These are phyloP conservation scores for Euspilapteryx auroguttella DNA, from an alignment of 2,888 invertebrate genomes.

Conservation along the genomic window DNA sequence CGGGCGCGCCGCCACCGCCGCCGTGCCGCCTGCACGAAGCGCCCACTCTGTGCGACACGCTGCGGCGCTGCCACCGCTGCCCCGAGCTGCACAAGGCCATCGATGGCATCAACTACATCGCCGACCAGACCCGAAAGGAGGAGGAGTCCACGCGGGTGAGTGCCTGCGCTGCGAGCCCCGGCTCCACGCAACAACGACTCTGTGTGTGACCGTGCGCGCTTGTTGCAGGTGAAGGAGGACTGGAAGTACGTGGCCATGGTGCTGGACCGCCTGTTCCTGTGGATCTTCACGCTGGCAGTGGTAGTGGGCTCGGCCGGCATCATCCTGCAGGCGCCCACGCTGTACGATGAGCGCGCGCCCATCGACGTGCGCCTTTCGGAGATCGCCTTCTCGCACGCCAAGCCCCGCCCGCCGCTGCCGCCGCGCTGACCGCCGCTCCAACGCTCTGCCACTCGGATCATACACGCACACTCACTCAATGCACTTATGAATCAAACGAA, in stretches of 20 bases:
- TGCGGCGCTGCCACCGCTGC: constrained; percentile 84
- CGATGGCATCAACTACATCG: constrained; percentile 89
- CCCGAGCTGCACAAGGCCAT: constrained; percentile 92
- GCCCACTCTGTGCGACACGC: constrained; percentile 63
- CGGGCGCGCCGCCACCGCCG: constrained; percentile 51
- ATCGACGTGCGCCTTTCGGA: constrained; percentile 87
- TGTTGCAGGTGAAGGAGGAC: constrained; percentile 87
- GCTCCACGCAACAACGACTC: too few species aligned
- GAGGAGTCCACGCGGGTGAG: constrained; percentile 88
- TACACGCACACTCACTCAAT: neutral
- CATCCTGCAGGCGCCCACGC: constrained; percentile 91
- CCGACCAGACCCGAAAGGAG: constrained; percentile 89
- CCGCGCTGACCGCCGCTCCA: constrained; percentile 14
- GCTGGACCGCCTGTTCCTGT: constrained; percentile 92
- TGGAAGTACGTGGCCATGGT: constrained; percentile 99
- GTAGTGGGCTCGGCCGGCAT: constrained; percentile 92
- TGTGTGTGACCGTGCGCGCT: constrained; percentile 21
- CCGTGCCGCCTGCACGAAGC: constrained; percentile 57
- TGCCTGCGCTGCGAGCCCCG: too few species aligned
- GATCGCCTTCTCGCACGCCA: constrained; percentile 87
- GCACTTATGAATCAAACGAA: constrained; percentile 7
- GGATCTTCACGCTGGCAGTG: constrained; percentile 96
- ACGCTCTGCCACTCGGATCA: constrained; percentile 5
- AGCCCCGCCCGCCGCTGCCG: constrained; percentile 65
- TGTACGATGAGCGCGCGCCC: constrained; percentile 88